Evolutionary conservation across 2,113 vertebrate species (phyloP).

Genomic region (Phalacrocorax aristotelis): DNA sequence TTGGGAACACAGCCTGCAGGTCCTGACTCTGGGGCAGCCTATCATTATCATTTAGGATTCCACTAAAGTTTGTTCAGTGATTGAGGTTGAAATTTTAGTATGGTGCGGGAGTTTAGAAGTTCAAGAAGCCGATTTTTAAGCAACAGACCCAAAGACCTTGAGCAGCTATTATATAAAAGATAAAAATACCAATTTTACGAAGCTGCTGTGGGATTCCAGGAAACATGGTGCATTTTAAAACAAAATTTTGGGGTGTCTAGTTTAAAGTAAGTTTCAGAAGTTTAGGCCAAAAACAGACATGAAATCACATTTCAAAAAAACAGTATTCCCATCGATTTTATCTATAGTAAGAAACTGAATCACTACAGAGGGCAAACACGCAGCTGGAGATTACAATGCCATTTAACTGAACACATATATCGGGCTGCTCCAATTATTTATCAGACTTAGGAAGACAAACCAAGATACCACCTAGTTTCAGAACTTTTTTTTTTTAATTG

Average conservation of each 20-base stretch:
- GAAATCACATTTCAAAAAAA: not conserved
- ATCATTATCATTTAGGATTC: not conserved
- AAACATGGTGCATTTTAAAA: not conserved
- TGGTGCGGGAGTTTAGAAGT: not conserved
- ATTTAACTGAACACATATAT: not conserved
- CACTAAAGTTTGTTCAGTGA: not conserved
- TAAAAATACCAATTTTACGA: not conserved
- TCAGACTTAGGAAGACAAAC: not conserved
- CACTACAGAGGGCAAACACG: not conserved
- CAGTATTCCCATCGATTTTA: not conserved
- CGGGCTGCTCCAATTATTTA: not conserved
- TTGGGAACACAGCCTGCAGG: rapidly evolving
- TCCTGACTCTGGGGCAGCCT: not conserved
- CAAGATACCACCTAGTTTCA: not conserved
- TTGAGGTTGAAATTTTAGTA: not conserved
- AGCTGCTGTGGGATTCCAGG: not conserved
- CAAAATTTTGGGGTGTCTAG: not conserved
- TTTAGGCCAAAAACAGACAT: not conserved
- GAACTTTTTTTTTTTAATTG: not conserved
- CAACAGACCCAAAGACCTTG: not conserved
- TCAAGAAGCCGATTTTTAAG: not conserved
- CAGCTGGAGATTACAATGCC: not conserved
- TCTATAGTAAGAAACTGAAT: not conserved
- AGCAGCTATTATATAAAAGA: not conserved
- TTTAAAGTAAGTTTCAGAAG: not conserved